These are phyloP conservation scores for Conus canariensis DNA, from an alignment of 2,888 invertebrate genomes.

Conservation along the genomic window DNA sequence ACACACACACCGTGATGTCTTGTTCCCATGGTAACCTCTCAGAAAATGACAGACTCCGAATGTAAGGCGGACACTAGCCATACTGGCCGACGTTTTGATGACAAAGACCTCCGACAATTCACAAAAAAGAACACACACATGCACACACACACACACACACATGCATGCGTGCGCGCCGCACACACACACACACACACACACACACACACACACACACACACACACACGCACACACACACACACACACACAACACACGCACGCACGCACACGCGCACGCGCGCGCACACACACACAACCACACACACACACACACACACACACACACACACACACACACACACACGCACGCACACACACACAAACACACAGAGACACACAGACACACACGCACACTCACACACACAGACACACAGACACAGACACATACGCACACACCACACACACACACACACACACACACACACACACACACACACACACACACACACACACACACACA, in stretches of 20 bases:
- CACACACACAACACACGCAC: background rate
- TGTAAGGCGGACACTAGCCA: too few species aligned
- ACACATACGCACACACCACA: background rate
- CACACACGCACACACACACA: conserved; percentile 7
- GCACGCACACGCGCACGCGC: background rate
- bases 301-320: background rate
- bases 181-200: too few species aligned
- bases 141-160: too few species aligned
- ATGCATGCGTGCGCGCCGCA: too few species aligned
- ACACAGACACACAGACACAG: background rate
- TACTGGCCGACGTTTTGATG: too few species aligned
- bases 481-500: background rate
- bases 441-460: background rate
- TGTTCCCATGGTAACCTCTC: too few species aligned
- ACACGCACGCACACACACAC: too few species aligned
- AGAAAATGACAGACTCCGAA: too few species aligned
- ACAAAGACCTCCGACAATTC: too few species aligned
- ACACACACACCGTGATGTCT: background rate
- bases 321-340: background rate
- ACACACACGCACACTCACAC: background rate
- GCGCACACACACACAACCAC: background rate
- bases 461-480: background rate
- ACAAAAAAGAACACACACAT: too few species aligned
- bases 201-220: conserved; percentile 3
- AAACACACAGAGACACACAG: background rate